phyloP scores from a whole-genome alignment of 1,140 invertebrate genomes.

The Zaprionus capensis region DNA sequence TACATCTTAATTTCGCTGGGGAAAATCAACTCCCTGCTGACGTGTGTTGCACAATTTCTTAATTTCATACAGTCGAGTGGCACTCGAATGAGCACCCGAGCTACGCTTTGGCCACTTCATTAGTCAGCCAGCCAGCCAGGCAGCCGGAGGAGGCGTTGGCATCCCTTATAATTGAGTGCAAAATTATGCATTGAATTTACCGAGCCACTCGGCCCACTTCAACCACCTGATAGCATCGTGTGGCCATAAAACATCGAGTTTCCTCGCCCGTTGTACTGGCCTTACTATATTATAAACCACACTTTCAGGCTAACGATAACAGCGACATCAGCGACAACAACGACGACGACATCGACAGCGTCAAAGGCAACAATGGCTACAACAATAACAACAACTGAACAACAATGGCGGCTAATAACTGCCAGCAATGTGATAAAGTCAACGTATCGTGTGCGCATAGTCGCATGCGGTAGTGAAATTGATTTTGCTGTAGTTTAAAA shows the following conservation, averaged over 20 bases:
- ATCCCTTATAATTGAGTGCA: conserved; percentile 80
- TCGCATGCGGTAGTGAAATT: neutral
- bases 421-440: conserved; percentile 55
- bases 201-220: conserved; percentile 41
- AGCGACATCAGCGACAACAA: conserved; percentile 40
- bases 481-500: conserved; percentile 14
- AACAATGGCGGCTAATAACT: conserved; percentile 74
- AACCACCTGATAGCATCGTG: conserved; percentile 62
- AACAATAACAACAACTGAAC: conserved; percentile 52
- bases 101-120: conserved; percentile 60
- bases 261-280: conserved; percentile 45
- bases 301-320: conserved; percentile 60
- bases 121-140: conserved; percentile 32
- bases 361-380: conserved; percentile 20
- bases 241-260: conserved; percentile 69
- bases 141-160: conserved; percentile 15
- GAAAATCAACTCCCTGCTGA: conserved; percentile 7
- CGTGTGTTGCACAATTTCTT: conserved; percentile 51
- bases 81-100: conserved; percentile 37
- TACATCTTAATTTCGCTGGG: conserved; percentile 27
- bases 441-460: conserved; percentile 17
- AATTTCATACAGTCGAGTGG: conserved; percentile 42
- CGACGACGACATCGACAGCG: conserved; percentile 13
- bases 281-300: conserved; percentile 73
- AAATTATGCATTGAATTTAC: conserved; percentile 79